Evolutionary conservation across 2,797 vertebrate species (phyloP), one percentile per base, ranked within the genome.

Genomic region (Podarcis lilfordi): DNA sequence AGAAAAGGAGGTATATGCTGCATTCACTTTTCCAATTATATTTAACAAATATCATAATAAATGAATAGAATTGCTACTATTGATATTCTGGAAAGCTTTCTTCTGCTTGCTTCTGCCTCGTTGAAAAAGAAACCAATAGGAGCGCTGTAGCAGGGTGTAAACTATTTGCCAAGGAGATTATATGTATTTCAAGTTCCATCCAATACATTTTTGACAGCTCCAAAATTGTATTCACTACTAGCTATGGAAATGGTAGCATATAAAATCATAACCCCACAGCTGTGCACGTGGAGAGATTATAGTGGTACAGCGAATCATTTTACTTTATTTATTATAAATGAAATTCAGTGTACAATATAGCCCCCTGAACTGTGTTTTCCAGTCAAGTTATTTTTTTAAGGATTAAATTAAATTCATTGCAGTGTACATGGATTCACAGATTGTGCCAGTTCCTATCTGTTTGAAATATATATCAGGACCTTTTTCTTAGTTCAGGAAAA

Each of bases 381-480:
- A 95, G 90, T 96, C 92, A 96, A 94, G 89, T 94, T 96, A 82
- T 92, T 96, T 95, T 92, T 91, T 96, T 37, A 74, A 95, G 86
- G 91, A 96, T 96, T 94, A 96, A 96, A 96, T 96, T 95, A 95
- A 95, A 94, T 96, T 96, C 87, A 93, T 95, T 95, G 89, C 64
- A 91, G 76, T 15, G 64, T 93, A 93, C 76, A 75, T 89, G 83
- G 83, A 93, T 96, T 94, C 83, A 91, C 85, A 95, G 84, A 94
- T 61, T 91, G 61, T 89, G 95, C 88, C 82, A 91, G 64, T 94
- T 96, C 82, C 84, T 93, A 66, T 92, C 89, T 92, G 40, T 95
- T 93, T 95, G 93, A 95, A 95, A 94, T 91, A 88, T 68, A 74
- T 83, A 89, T 25, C n/a, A 76, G 85, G 86, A 84, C 82, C 93